These are phyloP conservation scores for Temnothorax longispinosus DNA, from an alignment of 1,140 invertebrate species.

Conservation along the genomic window DNA sequence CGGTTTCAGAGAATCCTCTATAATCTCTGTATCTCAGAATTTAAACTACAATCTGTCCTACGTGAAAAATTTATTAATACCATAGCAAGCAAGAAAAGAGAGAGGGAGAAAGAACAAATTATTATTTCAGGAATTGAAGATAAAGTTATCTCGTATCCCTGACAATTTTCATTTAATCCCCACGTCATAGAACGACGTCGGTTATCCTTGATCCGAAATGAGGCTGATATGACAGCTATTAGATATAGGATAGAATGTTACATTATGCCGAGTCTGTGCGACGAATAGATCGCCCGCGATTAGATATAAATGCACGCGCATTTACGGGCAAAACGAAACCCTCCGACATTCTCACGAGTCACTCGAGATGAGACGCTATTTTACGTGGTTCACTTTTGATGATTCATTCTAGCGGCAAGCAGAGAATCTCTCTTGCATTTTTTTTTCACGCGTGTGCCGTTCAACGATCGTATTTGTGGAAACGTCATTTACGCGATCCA, in stretches of 20 bases:
- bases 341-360: constrained; percentile 25
- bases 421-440: background rate
- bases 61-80: background rate
- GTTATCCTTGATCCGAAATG: constrained; percentile 16
- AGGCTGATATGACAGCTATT: constrained; percentile 25
- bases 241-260: background rate
- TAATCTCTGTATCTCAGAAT: background rate
- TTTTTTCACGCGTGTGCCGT: background rate
- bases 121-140: background rate
- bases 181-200: background rate
- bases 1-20: background rate
- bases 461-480: constrained; percentile 1
- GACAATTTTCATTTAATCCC: constrained; percentile 8
- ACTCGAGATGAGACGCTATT: background rate
- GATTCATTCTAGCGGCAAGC: background rate
- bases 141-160: background rate
- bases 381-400: constrained; percentile 37
- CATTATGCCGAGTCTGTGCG: background rate
- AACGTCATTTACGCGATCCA: constrained; percentile 9
- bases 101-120: background rate
- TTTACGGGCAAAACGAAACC: constrained; percentile 14
- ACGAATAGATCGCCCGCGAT: constrained; percentile 17
- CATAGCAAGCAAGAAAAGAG: background rate
- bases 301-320: constrained; percentile 26
- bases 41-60: background rate